Conservation (phyloP, 1,140 invertebrate species). For the Bicyclus anynana region DNA sequence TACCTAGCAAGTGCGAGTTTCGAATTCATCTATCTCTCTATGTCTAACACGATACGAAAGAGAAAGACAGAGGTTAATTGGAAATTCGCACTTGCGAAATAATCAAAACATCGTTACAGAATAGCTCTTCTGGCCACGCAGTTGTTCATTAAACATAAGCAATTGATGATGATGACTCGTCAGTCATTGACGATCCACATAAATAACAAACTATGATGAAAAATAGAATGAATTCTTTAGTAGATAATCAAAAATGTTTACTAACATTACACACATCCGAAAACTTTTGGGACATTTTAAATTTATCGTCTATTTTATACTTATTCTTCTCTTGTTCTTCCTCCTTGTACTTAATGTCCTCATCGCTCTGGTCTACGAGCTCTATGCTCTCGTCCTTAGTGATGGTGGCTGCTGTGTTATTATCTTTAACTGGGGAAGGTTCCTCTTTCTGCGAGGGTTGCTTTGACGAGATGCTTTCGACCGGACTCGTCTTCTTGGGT, state of each 20-base stretch:
- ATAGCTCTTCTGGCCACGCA: too few relatives aligned
- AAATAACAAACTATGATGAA: background rate
- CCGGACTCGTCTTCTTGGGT: conserved; percentile 59
- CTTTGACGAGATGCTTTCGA: conserved; percentile 23
- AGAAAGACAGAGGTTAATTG: too few relatives aligned
- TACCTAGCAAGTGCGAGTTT: too few relatives aligned
- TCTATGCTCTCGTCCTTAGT: conserved; percentile 70
- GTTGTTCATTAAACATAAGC: too few relatives aligned
- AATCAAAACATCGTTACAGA: too few relatives aligned
- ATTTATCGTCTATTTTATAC: conserved; percentile 57
- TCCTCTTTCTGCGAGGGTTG: conserved; percentile 21
- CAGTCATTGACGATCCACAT: too few relatives aligned
- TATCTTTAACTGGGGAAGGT: conserved; percentile 48
- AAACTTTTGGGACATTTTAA: conserved; percentile 66
- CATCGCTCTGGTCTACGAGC: conserved; percentile 63
- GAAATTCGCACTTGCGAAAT: too few relatives aligned
- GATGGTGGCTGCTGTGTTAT: conserved; percentile 45
- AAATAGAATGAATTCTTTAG: background rate
- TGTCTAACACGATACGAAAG: too few relatives aligned
- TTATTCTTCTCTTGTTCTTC: conserved; percentile 63
- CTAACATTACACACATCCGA: conserved; percentile 52
- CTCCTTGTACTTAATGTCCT: conserved; percentile 64
- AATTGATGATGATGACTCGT: too few relatives aligned
- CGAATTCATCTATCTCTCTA: too few relatives aligned
- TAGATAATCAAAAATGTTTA: background rate